Percentiles rank a stretch among this genome's conserved stretches.
Conservation (phyloP, 2,113 vertebrate species). For the Solea senegalensis region DNA sequence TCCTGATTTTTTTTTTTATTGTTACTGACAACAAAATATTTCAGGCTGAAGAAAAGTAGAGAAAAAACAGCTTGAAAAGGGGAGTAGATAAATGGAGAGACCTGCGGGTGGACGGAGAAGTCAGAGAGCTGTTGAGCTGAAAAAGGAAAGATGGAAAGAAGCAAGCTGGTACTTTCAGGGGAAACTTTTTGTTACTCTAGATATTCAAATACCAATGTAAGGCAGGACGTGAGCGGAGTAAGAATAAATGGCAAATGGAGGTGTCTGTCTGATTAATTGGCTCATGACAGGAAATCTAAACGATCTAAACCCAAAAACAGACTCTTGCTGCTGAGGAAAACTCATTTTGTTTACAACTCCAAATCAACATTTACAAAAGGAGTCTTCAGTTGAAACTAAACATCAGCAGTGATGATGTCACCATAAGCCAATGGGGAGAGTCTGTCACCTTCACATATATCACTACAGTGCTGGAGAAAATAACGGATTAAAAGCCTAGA, state of each 20-base stretch:
- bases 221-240: neutral
- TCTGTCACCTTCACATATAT: constrained; percentile 20
- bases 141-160: neutral
- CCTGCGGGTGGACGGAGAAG: neutral
- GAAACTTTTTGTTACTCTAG: neutral
- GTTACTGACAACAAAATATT: neutral
- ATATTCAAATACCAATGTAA: neutral
- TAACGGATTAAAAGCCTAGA: constrained; percentile 26
- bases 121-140: neutral
- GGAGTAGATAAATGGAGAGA: neutral
- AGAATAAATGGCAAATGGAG: neutral
- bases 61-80: neutral
- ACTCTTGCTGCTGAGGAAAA: neutral
- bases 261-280: neutral
- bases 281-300: neutral
- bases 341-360: neutral
- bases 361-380: neutral
- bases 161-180: neutral
- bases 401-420: constrained; percentile 17
- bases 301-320: neutral
- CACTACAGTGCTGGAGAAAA: constrained; percentile 2
- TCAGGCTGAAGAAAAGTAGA: too few species aligned
- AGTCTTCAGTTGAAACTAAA: neutral
- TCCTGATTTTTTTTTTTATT: neutral
- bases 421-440: neutral